Evolutionary conservation across 2,888 invertebrate genomes (phyloP), one percentile per base, ranked within the genome.

Genomic region (Cataglyphis altisquamis): DNA sequence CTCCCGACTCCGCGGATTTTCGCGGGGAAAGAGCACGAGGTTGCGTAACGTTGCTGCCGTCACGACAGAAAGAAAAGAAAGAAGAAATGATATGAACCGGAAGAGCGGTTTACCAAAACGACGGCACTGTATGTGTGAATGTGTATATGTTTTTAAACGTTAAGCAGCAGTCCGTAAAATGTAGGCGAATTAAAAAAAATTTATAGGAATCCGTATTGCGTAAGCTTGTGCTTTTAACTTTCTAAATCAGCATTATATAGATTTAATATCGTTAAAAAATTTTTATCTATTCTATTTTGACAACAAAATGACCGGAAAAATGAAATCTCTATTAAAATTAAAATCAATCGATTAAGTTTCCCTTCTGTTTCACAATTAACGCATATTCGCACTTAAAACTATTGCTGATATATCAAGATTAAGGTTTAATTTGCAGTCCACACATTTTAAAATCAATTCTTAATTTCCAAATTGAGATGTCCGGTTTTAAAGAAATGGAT

Each of bases 21-120:
- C 62, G 73, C 86, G 81, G 41, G 82, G 85, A 85, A 85, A 81
- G 83, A 86, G 45, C 73, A 36, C 41, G 52, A 72, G 36, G 41
- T 25, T 82, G 81, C 70, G 60, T 72, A 66, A 86, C 41, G 68
- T 77, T 60, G 39, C 68, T 52, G 67, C 18, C 57, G 36, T 60
- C 29, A 29, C 29, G 52, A 82, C 67, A 39, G 48, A 39, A 80
- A 45, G 18, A 36, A 62, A 74, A 55, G 60, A 32, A 78, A 81
- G 9, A 84, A 55, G 67, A 75, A 84, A 82, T 64, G 57, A 60
- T 82, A 83, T 77, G 73, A 70, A 77, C 62, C 67, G 55, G 63
- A 84, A 63, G 62, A 84, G 75, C 68, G 84, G 77, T 80, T 82
- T 89, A 88, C 67, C 78, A 82, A 77, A 88, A 87, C 64, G 63